These are phyloP conservation scores for Pseudomyrmex sp. DNA, from an alignment of 1,140 invertebrate genomes.

Conservation along the genomic window DNA sequence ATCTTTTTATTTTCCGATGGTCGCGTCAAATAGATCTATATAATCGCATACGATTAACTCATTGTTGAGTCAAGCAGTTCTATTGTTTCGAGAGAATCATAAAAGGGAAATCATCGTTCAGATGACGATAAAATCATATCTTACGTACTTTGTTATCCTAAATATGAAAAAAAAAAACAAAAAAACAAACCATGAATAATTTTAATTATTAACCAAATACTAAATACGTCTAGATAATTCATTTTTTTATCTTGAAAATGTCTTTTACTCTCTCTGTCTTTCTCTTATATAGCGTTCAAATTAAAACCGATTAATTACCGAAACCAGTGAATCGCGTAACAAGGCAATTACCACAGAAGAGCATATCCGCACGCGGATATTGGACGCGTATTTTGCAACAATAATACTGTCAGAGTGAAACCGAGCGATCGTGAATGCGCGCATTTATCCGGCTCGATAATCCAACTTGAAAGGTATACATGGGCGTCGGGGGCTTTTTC, in stretches of 20 bases:
- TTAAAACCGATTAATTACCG: conserved; percentile 42
- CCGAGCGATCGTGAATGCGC: conserved; percentile 54
- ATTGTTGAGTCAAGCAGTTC: conserved; percentile 53
- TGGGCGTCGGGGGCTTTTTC: conserved; percentile 67
- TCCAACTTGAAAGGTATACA: conserved; percentile 59
- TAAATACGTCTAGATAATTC: too few species aligned
- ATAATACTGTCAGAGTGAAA: conserved; percentile 57
- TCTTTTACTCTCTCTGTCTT: neutral
- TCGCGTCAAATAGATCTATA: conserved; percentile 26
- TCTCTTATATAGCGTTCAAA: neutral
- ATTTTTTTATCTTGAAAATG: neutral
- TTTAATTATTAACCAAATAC: neutral
- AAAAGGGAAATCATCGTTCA: neutral
- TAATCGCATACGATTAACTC: conserved; percentile 39
- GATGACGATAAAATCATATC: neutral
- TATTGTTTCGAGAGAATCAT: conserved; percentile 60
- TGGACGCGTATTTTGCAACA: conserved; percentile 39
- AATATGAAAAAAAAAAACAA: neutral
- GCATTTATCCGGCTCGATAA: conserved; percentile 58
- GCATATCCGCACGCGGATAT: conserved; percentile 33
- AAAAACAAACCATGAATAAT: neutral
- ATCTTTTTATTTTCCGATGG: conserved; percentile 46
- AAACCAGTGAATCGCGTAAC: conserved; percentile 22
- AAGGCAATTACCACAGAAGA: conserved; percentile 37
- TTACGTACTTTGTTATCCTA: neutral